Evolutionary conservation across 2,888 invertebrate species (phyloP).

Genomic region (Erannis defoliaria): DNA sequence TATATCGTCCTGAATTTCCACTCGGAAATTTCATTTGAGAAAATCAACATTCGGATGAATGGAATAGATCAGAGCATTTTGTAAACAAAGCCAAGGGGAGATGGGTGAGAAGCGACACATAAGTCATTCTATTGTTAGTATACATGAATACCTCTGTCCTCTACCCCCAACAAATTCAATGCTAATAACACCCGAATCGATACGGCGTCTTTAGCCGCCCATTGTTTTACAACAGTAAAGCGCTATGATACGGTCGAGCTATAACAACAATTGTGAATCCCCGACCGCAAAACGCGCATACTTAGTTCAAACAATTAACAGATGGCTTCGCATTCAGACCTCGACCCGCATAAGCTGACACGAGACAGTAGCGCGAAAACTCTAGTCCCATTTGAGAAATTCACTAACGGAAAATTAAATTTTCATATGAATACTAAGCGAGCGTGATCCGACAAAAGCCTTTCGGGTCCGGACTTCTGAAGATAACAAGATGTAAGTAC

Average conservation of each 20-base stretch:
- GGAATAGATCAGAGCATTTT: slow-evolving; percentile 27
- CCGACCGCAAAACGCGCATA: slow-evolving; percentile 74
- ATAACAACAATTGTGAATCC: slow-evolving; percentile 78
- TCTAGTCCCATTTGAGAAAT: slow-evolving; percentile 75
- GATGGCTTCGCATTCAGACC: slow-evolving; percentile 72
- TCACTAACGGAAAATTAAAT: slow-evolving; percentile 82
- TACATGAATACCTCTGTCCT: slow-evolving; percentile 31
- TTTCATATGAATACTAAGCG: slow-evolving; percentile 80
- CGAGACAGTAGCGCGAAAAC: slow-evolving; percentile 79
- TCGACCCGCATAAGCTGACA: slow-evolving; percentile 78
- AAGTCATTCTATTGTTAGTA: slow-evolving; percentile 30
- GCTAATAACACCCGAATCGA: slow-evolving; percentile 60
- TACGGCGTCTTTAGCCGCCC: slow-evolving; percentile 55
- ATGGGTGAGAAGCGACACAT: slow-evolving; percentile 21
- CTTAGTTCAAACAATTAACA: slow-evolving; percentile 83
- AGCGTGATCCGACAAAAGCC: slow-evolving; percentile 78
- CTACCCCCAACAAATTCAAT: slow-evolving; percentile 47
- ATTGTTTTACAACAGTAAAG: slow-evolving; percentile 73
- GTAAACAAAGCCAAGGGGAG: slow-evolving; percentile 31
- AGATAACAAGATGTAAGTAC: slow-evolving; percentile 79
- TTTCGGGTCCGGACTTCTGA: slow-evolving; percentile 67
- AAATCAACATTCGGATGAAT: slow-evolving; percentile 30
- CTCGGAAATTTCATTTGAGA: slow-evolving; percentile 30
- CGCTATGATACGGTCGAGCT: slow-evolving; percentile 72
- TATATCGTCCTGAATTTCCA: slow-evolving; percentile 30